Percentiles rank a stretch among this genome's conserved stretches.
These are phyloP conservation scores for Caenorhabditis auriculariae DNA, from an alignment of 2,888 invertebrate species.

Conservation along the genomic window DNA sequence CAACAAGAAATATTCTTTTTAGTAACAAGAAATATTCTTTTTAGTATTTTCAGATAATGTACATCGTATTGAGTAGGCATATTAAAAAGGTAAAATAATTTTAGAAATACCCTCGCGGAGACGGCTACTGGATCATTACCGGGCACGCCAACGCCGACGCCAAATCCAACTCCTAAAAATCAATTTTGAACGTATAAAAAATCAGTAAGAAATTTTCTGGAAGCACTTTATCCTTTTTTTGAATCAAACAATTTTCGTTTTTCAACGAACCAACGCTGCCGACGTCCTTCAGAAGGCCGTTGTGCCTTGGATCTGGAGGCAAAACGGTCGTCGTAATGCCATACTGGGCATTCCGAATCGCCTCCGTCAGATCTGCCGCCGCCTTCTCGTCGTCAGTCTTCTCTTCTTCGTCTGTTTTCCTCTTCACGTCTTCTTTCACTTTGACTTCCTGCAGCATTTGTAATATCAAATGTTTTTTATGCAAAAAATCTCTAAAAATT, in stretches of 20 bases:
- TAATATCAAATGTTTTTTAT: too few relatives aligned
- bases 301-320: constrained; percentile 34
- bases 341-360: constrained; percentile 15
- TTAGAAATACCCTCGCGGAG: constrained; percentile 33
- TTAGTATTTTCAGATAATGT: background rate
- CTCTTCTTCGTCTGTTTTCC: too few relatives aligned
- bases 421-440: too few relatives aligned
- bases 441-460: too few relatives aligned
- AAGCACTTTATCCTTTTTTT: background rate
- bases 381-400: constrained; percentile 3
- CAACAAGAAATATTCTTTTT: too few relatives aligned
- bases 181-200: constrained; percentile 4
- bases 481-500: too few relatives aligned
- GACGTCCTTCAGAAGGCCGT: constrained; percentile 37
- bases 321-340: constrained; percentile 23
- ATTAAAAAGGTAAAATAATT: too few relatives aligned
- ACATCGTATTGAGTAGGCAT: background rate
- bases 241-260: background rate
- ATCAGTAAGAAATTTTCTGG: background rate
- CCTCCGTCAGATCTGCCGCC: constrained; percentile 11
- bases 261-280: constrained; percentile 32
- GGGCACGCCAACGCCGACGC: constrained; percentile 43
- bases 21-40: background rate
- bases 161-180: constrained; percentile 45
- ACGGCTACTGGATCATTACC: constrained; percentile 50